phyloP scores from a whole-genome alignment of 2,888 invertebrate genomes.

The Catocala fraxini region DNA sequence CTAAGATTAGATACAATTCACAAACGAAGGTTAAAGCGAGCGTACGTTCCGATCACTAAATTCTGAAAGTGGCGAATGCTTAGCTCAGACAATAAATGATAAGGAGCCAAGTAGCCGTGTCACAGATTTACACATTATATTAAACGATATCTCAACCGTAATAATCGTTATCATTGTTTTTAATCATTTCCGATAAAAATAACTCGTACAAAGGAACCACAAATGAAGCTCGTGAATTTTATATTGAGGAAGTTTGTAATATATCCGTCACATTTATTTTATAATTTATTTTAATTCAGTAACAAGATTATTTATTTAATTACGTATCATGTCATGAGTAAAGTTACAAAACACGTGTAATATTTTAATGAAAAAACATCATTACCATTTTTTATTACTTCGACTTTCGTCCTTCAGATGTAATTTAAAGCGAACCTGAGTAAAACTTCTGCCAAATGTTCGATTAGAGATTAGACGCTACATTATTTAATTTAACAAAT shows the following conservation, averaged over 20 bases:
- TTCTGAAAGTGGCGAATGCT: conserved; percentile 40
- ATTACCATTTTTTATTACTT: not conserved
- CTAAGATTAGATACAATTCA: conserved; percentile 61
- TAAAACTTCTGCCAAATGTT: not conserved
- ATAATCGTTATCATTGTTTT: conserved; percentile 11
- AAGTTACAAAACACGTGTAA: not conserved
- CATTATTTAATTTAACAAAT: not conserved
- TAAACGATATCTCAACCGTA: conserved; percentile 7
- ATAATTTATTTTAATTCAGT: not conserved
- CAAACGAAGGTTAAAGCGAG: conserved; percentile 59
- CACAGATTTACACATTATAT: conserved; percentile 13
- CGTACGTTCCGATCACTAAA: conserved; percentile 53
- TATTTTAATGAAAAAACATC: not conserved
- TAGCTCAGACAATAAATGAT: conserved; percentile 2
- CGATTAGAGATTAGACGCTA: not conserved
- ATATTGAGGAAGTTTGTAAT: conserved; percentile 7
- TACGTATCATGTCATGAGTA: not conserved
- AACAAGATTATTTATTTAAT: not conserved
- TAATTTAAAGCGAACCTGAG: not conserved
- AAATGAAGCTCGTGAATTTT: not conserved
- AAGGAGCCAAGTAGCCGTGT: conserved; percentile 28
- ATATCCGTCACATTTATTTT: conserved; percentile 5
- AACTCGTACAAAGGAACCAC: not conserved
- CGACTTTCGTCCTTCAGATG: not conserved
- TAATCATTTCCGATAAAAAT: not conserved